Conservation (phyloP, 2,888 invertebrate genomes). For the Eudemis profundana region DNA sequence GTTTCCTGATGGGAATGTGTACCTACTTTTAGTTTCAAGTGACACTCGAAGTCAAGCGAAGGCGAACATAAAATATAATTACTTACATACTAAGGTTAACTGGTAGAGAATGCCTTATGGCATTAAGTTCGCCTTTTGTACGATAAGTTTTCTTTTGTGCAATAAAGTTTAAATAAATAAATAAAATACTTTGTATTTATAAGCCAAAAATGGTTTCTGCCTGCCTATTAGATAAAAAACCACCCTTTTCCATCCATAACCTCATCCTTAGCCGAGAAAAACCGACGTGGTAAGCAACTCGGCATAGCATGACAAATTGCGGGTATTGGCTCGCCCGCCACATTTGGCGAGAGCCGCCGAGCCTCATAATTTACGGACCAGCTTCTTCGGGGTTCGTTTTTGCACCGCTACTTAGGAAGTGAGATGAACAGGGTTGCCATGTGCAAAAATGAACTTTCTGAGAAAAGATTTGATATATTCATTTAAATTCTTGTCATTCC, state of each 20-base stretch:
- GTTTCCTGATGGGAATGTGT: too few species aligned
- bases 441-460: not conserved
- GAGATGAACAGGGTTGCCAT: not conserved
- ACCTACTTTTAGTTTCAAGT: too few species aligned
- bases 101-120: too few species aligned
- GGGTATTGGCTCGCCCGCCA: not conserved
- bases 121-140: too few species aligned
- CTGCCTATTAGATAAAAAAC: constrained; percentile 11
- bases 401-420: constrained; percentile 1
- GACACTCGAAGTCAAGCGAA: too few species aligned
- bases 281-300: constrained; percentile 16
- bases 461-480: too few species aligned
- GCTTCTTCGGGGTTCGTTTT: constrained; percentile 17
- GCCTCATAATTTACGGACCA: constrained; percentile 20
- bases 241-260: constrained; percentile 18
- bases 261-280: constrained; percentile 9
- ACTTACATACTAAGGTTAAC: too few species aligned
- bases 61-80: too few species aligned
- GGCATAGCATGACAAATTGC: constrained; percentile 28
- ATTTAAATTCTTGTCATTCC: too few species aligned
- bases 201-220: too few species aligned
- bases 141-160: too few species aligned
- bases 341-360: constrained; percentile 21
- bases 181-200: not conserved
- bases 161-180: too few species aligned